Percentiles rank a stretch among this genome's conserved stretches.
Evolutionary conservation across 2,797 vertebrate genomes (phyloP).

Genomic region (Neomorphus geoffroyi): DNA sequence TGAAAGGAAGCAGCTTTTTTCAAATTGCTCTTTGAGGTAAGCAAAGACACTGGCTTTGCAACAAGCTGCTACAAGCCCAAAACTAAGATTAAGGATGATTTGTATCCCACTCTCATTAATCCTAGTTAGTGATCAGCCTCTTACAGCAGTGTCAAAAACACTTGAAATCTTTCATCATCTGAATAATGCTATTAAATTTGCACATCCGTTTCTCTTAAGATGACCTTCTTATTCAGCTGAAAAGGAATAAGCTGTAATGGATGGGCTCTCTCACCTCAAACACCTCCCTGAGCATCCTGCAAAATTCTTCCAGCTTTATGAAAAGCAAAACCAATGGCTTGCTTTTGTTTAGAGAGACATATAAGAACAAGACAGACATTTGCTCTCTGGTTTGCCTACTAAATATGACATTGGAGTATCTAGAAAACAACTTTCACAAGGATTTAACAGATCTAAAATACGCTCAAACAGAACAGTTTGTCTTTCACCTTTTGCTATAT

Average conservation of each 20-base stretch:
- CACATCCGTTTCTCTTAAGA: conserved; percentile 16
- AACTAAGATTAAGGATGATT: conserved; percentile 39
- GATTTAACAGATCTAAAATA: not conserved
- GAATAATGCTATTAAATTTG: conserved; percentile 14
- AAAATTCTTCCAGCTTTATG: not conserved
- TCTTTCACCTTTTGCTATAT: not conserved
- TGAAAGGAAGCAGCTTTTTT: conserved; percentile 20
- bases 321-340: not conserved
- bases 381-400: not conserved
- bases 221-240: not conserved
- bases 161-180: conserved; percentile 30
- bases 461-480: not conserved
- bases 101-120: conserved; percentile 29
- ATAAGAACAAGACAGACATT: not conserved
- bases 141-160: not conserved
- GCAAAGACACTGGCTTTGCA: conserved; percentile 17
- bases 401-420: not conserved
- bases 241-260: not conserved
- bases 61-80: conserved; percentile 50
- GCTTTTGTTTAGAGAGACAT: not conserved
- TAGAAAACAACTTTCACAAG: not conserved
- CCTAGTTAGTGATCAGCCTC: conserved; percentile 8
- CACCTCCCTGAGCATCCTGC: not conserved
- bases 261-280: not conserved
- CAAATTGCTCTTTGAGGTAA: conserved; percentile 36